Evolutionary conservation across 2,113 vertebrate genomes (phyloP).

Genomic region (Passer domesticus): DNA sequence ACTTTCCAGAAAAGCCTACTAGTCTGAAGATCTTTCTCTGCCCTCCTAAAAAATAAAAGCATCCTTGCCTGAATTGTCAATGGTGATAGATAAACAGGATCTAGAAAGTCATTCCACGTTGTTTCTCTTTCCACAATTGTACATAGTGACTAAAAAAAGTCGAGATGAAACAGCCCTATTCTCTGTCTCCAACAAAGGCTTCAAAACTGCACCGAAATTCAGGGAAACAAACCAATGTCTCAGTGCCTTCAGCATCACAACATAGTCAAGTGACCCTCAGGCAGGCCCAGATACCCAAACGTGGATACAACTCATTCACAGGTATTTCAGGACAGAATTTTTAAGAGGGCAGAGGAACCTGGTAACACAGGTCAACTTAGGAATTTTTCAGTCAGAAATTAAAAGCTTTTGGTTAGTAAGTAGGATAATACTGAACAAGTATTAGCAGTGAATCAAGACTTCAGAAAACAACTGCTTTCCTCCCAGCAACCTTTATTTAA

Average conservation of each 20-base stretch:
- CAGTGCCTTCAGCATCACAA: background rate
- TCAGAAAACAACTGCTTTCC: background rate
- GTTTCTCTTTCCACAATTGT: background rate
- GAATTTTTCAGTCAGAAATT: background rate
- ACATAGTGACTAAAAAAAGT: background rate
- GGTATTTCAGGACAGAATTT: background rate
- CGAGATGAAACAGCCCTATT: background rate
- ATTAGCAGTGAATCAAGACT: background rate
- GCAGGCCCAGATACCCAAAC: background rate
- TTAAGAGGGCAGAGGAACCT: background rate
- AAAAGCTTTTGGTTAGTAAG: background rate
- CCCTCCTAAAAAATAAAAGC: background rate
- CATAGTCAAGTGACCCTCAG: background rate
- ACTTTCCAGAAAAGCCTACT: constrained; percentile 16
- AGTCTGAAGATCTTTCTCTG: background rate
- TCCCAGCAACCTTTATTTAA: background rate
- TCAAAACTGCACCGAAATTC: background rate
- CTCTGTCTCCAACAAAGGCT: background rate
- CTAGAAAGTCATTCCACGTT: background rate
- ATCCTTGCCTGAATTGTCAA: background rate
- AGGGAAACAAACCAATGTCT: background rate
- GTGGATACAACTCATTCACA: background rate
- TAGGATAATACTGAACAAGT: background rate
- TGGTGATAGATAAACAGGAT: background rate
- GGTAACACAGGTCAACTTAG: background rate